Evolutionary conservation across 2,797 vertebrate genomes (phyloP).

Genomic region (Gastrophryne carolinensis): DNA sequence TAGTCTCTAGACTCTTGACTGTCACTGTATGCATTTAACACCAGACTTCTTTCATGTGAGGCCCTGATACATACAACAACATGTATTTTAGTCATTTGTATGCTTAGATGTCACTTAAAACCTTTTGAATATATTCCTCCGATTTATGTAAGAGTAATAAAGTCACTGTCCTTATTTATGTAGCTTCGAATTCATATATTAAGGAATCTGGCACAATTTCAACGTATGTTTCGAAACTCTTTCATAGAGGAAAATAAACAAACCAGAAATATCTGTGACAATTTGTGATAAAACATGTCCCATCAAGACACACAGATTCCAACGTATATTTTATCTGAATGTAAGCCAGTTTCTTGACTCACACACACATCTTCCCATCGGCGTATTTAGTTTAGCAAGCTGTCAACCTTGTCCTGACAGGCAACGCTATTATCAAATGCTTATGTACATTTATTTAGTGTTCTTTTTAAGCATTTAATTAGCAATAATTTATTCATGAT

Average conservation of each 20-base stretch:
- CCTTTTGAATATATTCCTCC: not conserved
- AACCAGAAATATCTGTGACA: conserved; percentile 51
- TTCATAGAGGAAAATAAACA: conserved; percentile 50
- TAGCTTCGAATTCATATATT: conserved; percentile 3
- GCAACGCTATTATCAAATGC: conserved; percentile 57
- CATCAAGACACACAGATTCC: conserved; percentile 42
- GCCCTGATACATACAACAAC: too few relatives aligned
- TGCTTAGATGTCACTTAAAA: not conserved
- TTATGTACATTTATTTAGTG: conserved; percentile 55
- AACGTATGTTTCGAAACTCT: conserved; percentile 43
- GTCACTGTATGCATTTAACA: too few relatives aligned
- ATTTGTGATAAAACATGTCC: conserved; percentile 35
- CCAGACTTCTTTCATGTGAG: too few relatives aligned
- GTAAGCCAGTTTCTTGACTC: conserved; percentile 54
- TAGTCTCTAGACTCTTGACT: too few relatives aligned
- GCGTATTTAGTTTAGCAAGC: conserved; percentile 59
- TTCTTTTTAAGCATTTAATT: conserved; percentile 44
- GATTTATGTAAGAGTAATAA: not conserved
- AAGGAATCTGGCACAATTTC: conserved; percentile 10
- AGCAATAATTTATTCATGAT: conserved; percentile 42
- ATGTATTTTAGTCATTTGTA: too few relatives aligned
- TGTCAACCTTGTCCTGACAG: conserved; percentile 60
- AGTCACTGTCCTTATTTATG: not conserved
- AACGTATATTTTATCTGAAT: conserved; percentile 37
- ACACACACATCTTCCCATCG: conserved; percentile 56